Conservation (phyloP, 2,888 invertebrate species). For the Acheta domesticus region DNA sequence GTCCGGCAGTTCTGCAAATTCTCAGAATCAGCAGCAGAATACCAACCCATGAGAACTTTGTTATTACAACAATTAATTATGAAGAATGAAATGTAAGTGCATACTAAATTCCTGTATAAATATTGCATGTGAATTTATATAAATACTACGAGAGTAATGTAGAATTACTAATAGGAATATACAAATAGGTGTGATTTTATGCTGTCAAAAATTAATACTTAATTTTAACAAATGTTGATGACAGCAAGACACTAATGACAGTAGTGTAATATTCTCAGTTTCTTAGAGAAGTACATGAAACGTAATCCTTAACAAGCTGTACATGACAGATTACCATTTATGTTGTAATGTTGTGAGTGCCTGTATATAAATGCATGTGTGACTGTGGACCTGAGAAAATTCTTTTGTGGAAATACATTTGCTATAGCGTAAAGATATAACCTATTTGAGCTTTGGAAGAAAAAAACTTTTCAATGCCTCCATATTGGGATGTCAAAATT, state of each 20-base stretch:
- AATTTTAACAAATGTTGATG: constrained; percentile 20
- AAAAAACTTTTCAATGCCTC: constrained; percentile 18
- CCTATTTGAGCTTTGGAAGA: not conserved
- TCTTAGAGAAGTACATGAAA: constrained; percentile 25
- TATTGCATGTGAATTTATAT: constrained; percentile 35
- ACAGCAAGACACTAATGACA: constrained; percentile 6
- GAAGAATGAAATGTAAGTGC: constrained; percentile 22
- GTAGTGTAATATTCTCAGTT: constrained; percentile 21
- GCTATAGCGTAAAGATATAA: not conserved
- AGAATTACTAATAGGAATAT: constrained; percentile 4
- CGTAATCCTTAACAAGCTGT: constrained; percentile 25
- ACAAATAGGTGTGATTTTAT: constrained; percentile 32
- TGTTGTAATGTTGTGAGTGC: constrained; percentile 27
- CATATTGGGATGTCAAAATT: constrained; percentile 25
- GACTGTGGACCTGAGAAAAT: constrained; percentile 26
- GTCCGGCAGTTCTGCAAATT: constrained; percentile 42
- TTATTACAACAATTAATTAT: constrained; percentile 29
- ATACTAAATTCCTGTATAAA: constrained; percentile 22
- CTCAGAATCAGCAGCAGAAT: constrained; percentile 34
- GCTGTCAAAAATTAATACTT: constrained; percentile 19
- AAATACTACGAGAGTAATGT: constrained; percentile 25
- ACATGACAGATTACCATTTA: constrained; percentile 27
- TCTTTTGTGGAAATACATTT: constrained; percentile 19
- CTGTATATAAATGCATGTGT: constrained; percentile 32
- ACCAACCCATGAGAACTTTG: constrained; percentile 33